A percentile compares a stretch with the other conserved stretches of the same genome.
These are phyloP conservation scores for Entomobrya multifasciata DNA, from an alignment of 2,888 invertebrate genomes.

Conservation along the genomic window DNA sequence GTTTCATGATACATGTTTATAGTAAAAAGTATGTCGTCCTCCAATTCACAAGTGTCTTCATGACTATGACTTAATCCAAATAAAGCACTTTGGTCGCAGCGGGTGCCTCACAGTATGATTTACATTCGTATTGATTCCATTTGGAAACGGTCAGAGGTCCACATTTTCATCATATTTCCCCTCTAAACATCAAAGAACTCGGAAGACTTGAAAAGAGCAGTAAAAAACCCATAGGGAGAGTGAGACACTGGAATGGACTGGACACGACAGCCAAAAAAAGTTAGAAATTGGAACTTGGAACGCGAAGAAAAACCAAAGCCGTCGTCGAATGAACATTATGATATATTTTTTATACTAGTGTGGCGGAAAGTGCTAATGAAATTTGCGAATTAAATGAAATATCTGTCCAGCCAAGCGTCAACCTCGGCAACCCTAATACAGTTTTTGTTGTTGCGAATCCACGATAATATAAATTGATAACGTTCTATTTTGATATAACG, in stretches of 20 bases:
- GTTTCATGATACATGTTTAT: too few species aligned
- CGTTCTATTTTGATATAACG: background rate
- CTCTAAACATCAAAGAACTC: background rate
- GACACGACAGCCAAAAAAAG: background rate
- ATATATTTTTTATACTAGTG: background rate
- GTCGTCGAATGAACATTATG: background rate
- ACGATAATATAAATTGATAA: too few species aligned
- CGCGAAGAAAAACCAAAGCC: background rate
- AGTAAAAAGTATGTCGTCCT: background rate
- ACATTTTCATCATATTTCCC: slow-evolving; percentile 27
- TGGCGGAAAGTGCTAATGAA: slow-evolving; percentile 56
- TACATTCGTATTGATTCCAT: slow-evolving; percentile 41
- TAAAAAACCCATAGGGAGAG: slow-evolving; percentile 19
- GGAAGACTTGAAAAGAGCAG: slow-evolving; percentile 16
- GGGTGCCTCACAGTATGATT: slow-evolving; percentile 29
- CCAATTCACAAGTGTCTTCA: background rate
- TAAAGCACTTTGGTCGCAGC: slow-evolving; percentile 62
- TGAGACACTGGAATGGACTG: too few species aligned
- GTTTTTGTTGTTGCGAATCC: background rate
- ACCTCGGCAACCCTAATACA: background rate
- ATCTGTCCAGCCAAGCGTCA: slow-evolving; percentile 16
- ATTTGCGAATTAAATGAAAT: slow-evolving; percentile 63
- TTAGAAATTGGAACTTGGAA: background rate
- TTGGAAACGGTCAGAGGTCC: slow-evolving; percentile 65
- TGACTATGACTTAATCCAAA: slow-evolving; percentile 58